A percentile compares a stretch with the other conserved stretches of the same genome.
Evolutionary conservation across 2,888 invertebrate species (phyloP).

Genomic region (Trissolcus brochymenae): DNA sequence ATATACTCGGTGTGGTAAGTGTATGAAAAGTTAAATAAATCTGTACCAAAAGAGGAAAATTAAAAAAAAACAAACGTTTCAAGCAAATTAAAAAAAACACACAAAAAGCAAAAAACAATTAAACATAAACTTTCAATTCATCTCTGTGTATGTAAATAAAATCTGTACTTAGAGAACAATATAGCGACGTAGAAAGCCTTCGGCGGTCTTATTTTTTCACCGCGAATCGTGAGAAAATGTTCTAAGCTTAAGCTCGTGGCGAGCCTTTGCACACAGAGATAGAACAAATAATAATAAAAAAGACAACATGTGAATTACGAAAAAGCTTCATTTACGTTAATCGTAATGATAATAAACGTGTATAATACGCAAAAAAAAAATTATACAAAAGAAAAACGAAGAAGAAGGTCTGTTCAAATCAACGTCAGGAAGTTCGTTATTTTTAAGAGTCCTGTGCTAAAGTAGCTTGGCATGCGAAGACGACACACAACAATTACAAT

Average conservation of each 20-base stretch:
- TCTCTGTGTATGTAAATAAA: conserved; percentile 56
- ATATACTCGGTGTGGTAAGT: conserved; percentile 64
- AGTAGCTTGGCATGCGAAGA: conserved; percentile 51
- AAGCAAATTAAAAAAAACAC: conserved; percentile 20
- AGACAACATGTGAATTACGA: conserved; percentile 36
- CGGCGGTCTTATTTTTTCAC: conserved; percentile 60
- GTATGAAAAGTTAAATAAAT: conserved; percentile 59
- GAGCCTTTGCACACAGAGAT: conserved; percentile 51
- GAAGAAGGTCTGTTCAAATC: conserved; percentile 32
- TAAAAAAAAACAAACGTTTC: conserved; percentile 28
- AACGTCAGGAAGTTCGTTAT: conserved; percentile 32
- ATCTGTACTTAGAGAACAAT: conserved; percentile 54
- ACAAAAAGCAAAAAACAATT: conserved; percentile 24
- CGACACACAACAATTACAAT: conserved; percentile 16
- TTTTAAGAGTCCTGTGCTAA: conserved; percentile 49
- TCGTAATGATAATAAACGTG: conserved; percentile 39
- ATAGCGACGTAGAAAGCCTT: conserved; percentile 59
- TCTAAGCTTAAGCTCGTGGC: conserved; percentile 48
- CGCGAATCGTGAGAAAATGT: conserved; percentile 53
- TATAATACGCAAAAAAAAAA: conserved; percentile 10
- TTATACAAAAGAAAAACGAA: conserved; percentile 9
- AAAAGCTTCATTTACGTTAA: conserved; percentile 49
- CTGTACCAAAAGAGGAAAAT: conserved; percentile 31
- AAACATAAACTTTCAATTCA: conserved; percentile 47
- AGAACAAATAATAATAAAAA: conserved; percentile 25